Conservation (phyloP, 2,797 vertebrate genomes). For the Phoebastria nigripes region DNA sequence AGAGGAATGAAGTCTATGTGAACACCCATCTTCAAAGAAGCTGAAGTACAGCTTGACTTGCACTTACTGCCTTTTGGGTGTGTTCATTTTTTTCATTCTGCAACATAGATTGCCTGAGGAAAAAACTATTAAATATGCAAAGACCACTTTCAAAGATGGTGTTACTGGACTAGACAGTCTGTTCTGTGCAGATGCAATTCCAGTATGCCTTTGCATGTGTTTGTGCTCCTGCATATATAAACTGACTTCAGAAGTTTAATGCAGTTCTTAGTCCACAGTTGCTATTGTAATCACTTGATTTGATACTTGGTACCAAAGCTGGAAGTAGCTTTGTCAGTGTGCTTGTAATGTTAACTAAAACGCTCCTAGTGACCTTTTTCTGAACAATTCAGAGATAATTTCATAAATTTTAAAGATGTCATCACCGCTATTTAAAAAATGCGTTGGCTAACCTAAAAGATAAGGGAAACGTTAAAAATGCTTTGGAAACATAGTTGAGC, state of each 20-base stretch:
- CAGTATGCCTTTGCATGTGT: neutral
- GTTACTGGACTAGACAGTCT: neutral
- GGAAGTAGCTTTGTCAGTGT: neutral
- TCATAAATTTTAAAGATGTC: neutral
- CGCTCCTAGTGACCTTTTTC: neutral
- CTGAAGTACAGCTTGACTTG: neutral
- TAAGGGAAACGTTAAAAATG: neutral
- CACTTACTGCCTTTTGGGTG: neutral
- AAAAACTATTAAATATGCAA: neutral
- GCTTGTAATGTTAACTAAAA: neutral
- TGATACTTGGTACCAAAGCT: neutral
- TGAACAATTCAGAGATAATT: neutral
- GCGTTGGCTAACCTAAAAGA: neutral
- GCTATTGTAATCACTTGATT: neutral
- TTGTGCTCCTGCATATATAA: neutral
- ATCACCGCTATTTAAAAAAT: neutral
- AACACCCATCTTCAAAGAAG: neutral
- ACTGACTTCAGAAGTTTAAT: neutral
- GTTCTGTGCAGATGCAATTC: neutral
- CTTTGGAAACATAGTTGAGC: neutral
- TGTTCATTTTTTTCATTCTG: neutral
- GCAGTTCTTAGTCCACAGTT: neutral
- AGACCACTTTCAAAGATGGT: neutral
- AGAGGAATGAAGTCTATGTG: neutral
- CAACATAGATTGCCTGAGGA: neutral